A percentile compares a stretch with the other conserved stretches of the same genome.
These are phyloP conservation scores for Cotesia congregata DNA, from an alignment of 2,888 invertebrate genomes.

Conservation along the genomic window DNA sequence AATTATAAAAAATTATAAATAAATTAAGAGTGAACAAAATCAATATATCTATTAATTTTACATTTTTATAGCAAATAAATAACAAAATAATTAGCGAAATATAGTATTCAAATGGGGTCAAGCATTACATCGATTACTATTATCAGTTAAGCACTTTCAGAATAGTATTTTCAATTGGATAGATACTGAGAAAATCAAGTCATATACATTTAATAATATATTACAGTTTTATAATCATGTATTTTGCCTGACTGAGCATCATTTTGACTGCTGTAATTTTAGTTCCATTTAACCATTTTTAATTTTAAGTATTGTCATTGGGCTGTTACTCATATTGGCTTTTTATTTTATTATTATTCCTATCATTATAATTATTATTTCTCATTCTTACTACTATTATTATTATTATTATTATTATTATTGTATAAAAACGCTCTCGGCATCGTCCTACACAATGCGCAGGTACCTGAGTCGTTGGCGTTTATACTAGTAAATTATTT, in stretches of 20 bases:
- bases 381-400: background rate
- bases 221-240: background rate
- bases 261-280: background rate
- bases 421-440: constrained; percentile 13
- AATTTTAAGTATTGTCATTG: background rate
- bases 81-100: background rate
- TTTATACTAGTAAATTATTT: constrained; percentile 19
- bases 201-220: background rate
- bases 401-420: background rate
- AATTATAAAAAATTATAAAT: background rate
- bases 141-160: background rate
- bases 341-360: constrained; percentile 17
- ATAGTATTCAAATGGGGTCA: background rate
- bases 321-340: background rate
- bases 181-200: background rate
- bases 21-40: constrained; percentile 3
- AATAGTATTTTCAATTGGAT: background rate
- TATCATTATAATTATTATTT: background rate
- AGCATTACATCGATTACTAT: background rate
- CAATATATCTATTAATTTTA: constrained; percentile 13
- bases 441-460: constrained; percentile 18
- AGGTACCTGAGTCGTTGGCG: constrained; percentile 37
- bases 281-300: background rate
- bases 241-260: background rate
- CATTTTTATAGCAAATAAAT: background rate